Base-by-base conservation (phyloP, 2,888 invertebrate genomes). In the Torymus auratus region DNA sequence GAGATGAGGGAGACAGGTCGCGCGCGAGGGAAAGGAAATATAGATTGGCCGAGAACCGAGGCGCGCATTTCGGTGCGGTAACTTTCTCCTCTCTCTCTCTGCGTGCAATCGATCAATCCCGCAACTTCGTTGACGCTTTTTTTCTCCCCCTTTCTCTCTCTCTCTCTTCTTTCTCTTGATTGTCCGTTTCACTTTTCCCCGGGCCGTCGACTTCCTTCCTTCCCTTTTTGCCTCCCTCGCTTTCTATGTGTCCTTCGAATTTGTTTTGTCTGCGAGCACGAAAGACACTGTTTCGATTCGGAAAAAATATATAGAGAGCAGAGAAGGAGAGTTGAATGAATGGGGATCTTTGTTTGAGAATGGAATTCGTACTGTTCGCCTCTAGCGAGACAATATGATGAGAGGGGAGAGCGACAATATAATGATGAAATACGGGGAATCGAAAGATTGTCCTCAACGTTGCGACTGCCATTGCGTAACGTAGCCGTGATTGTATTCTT, bases 91-190 rank as follows among this genome's bases (percentile, higher is more conserved):
- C 28, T 20, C 11, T 5, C 20, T 20, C 20, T 20, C 20, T 20
- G 41, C 1, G 41, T n/a, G 50, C 28, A 71, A 71, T 60, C 70
- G 70, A 71, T 60, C 70, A 71, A 71, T 71, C 50, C 67, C 28
- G 58, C 60, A 71, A 71, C 50, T 50, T 60, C 58, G 56, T 69
- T 58, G 56, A 69, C 68, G 55, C 17, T 58, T 5, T 60, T 70
- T 41, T 78, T 14, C 5, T 2, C n/a, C 56, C 52, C 60, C 76
- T 82, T 72, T 69, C 60, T 68, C 53, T 61, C 17, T 60, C 52
- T n/a, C 58, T 74, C 58, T 64, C 41, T 41, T 41, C 41, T 0
- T 41, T 41, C 23, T 62, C 41, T 17, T 56, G 64, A 64, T 73
- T 64, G 55, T 56, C 14, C 55, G 15, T 58, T 74, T 65, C 65